phyloP scores from a whole-genome alignment of 2,113 vertebrate species.

The Notechis scutatus region DNA sequence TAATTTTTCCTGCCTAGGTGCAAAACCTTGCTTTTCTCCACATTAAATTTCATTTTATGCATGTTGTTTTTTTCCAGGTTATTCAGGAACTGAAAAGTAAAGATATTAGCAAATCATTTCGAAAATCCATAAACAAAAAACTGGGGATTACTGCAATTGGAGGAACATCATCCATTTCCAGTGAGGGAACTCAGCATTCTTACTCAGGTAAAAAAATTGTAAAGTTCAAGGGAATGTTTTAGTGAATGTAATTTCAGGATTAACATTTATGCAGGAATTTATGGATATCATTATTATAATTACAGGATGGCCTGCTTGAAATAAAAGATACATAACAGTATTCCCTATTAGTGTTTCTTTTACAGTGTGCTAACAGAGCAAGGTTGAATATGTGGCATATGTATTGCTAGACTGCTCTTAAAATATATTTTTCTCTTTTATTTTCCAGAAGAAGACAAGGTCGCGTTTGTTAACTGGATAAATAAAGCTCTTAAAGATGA shows the following conservation, averaged over 20 bases:
- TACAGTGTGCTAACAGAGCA: background rate
- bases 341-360: background rate
- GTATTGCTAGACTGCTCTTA: background rate
- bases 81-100: conserved; percentile 94
- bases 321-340: background rate
- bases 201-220: conserved; percentile 81
- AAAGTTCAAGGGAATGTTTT: background rate
- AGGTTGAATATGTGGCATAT: background rate
- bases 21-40: too few relatives aligned
- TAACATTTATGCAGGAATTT: background rate
- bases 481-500: conserved; percentile 92
- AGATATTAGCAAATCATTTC: conserved; percentile 88
- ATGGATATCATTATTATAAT: background rate
- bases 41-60: too few relatives aligned
- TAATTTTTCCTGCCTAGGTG: too few relatives aligned
- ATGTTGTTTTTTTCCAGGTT: conserved; percentile 69
- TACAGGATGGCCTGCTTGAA: background rate
- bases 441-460: conserved; percentile 92
- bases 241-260: background rate
- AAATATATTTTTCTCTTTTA: background rate
- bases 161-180: conserved; percentile 87
- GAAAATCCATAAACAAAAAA: conserved; percentile 83
- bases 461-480: conserved; percentile 97
- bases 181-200: conserved; percentile 94
- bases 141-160: conserved; percentile 92